phyloP scores from a whole-genome alignment of 2,888 invertebrate genomes.

The Erebia epiphron region DNA sequence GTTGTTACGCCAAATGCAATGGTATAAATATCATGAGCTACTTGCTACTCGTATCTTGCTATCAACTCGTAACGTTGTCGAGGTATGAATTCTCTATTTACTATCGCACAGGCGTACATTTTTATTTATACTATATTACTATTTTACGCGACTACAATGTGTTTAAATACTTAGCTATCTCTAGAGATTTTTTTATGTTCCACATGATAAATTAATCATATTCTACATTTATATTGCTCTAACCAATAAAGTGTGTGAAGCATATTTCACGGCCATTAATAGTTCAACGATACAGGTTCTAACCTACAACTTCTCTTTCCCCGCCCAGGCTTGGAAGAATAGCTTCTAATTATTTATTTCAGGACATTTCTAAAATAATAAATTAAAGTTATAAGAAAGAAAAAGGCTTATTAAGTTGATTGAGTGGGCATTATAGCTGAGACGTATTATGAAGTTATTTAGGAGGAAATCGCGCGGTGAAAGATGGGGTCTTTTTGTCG shows the following conservation, averaged over 20 bases:
- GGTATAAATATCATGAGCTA: slow-evolving; percentile 60
- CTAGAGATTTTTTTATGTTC: not conserved
- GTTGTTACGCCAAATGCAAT: slow-evolving; percentile 70
- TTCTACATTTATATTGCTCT: too few species aligned
- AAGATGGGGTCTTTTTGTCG: slow-evolving; percentile 63
- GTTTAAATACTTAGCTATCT: too few species aligned
- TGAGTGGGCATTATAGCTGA: slow-evolving; percentile 54
- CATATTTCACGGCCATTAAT: too few species aligned
- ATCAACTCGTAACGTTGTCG: slow-evolving; percentile 37
- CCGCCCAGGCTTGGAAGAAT: too few species aligned
- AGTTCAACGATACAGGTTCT: too few species aligned
- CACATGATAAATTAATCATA: too few species aligned
- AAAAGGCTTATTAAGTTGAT: slow-evolving; percentile 49
- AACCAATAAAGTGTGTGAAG: too few species aligned
- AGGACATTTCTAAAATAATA: not conserved
- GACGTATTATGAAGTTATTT: slow-evolving; percentile 60
- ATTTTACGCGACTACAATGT: not conserved
- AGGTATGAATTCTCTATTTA: slow-evolving; percentile 1
- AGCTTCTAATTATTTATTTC: not conserved
- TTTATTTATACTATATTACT: not conserved
- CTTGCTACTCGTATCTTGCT: slow-evolving; percentile 27
- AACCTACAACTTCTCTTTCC: too few species aligned
- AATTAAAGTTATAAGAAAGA: slow-evolving; percentile 16
- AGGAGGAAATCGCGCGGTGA: slow-evolving; percentile 60
- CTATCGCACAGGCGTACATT: not conserved